A percentile compares a stretch with the other conserved stretches of the same genome.
phyloP scores from a whole-genome alignment of 2,888 invertebrate species.

The Muscina levida region DNA sequence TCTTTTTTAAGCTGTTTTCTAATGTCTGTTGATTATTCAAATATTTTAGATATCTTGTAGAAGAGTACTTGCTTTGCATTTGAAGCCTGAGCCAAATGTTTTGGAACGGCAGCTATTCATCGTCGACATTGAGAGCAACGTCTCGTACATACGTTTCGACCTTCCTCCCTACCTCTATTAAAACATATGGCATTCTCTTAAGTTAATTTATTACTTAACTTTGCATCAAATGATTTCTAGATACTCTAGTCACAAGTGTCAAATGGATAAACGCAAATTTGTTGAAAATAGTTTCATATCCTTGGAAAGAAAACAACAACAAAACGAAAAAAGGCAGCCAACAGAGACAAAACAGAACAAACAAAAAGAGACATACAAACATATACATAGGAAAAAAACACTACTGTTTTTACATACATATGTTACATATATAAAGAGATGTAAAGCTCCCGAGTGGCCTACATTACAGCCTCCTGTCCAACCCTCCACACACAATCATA shows the following conservation, averaged over 20 bases:
- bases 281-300: slow-evolving; percentile 38
- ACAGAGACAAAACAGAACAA: neutral
- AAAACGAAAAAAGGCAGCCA: neutral
- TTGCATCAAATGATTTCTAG: slow-evolving; percentile 41
- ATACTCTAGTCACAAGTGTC: slow-evolving; percentile 27
- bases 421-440: too few species aligned
- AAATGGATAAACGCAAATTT: slow-evolving; percentile 51
- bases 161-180: neutral
- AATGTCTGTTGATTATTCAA: too few species aligned
- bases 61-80: too few species aligned
- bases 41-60: too few species aligned
- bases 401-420: too few species aligned
- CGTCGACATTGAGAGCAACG: too few species aligned
- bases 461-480: too few species aligned
- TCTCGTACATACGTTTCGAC: too few species aligned
- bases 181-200: neutral
- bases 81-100: too few species aligned
- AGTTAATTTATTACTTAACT: slow-evolving; percentile 59
- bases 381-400: too few species aligned
- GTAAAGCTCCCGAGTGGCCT: too few species aligned
- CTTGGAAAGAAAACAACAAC: neutral
- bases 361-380: too few species aligned
- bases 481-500: neutral
- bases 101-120: neutral
- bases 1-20: neutral